A percentile compares a stretch with the other conserved stretches of the same genome.
Conservation (phyloP, 2,797 vertebrate genomes). For the Diplodus puntazzo region DNA sequence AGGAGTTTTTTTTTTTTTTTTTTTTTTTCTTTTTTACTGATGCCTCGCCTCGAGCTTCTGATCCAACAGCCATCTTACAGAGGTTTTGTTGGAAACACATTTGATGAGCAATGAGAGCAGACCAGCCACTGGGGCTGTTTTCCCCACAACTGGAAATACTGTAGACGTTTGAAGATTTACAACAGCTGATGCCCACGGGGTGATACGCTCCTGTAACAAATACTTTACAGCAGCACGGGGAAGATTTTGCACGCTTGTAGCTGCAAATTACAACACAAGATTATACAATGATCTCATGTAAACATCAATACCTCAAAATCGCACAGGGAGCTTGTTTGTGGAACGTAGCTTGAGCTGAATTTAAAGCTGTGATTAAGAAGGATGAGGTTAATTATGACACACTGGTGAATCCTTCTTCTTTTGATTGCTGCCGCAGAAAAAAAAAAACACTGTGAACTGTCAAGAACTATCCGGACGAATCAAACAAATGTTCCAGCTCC, state of each 20-base stretch:
- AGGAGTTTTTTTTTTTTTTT: slow-evolving; percentile 7
- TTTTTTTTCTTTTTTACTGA: slow-evolving; percentile 14
- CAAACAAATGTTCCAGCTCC: neutral
- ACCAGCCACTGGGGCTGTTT: slow-evolving; percentile 41
- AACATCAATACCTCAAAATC: neutral
- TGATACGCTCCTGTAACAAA: slow-evolving; percentile 5
- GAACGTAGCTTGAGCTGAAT: neutral
- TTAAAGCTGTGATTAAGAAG: neutral
- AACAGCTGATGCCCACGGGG: slow-evolving; percentile 17
- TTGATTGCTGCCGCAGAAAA: neutral
- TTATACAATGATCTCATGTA: neutral
- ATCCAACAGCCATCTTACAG: slow-evolving; percentile 35
- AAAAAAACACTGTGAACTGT: neutral
- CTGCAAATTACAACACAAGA: slow-evolving; percentile 2
- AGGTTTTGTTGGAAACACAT: slow-evolving; percentile 47
- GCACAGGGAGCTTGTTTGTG: neutral
- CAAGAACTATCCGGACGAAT: neutral
- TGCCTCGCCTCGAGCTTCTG: slow-evolving; percentile 38
- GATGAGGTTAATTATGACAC: neutral
- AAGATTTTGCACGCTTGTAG: neutral
- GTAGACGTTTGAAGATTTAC: slow-evolving; percentile 40
- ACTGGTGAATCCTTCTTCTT: neutral
- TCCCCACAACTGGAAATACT: slow-evolving; percentile 33
- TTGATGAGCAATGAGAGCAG: slow-evolving; percentile 36
- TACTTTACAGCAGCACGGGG: neutral